These are phyloP conservation scores for Gallinago solitaria DNA, from an alignment of 2,797 vertebrate genomes.

Conservation along the genomic window DNA sequence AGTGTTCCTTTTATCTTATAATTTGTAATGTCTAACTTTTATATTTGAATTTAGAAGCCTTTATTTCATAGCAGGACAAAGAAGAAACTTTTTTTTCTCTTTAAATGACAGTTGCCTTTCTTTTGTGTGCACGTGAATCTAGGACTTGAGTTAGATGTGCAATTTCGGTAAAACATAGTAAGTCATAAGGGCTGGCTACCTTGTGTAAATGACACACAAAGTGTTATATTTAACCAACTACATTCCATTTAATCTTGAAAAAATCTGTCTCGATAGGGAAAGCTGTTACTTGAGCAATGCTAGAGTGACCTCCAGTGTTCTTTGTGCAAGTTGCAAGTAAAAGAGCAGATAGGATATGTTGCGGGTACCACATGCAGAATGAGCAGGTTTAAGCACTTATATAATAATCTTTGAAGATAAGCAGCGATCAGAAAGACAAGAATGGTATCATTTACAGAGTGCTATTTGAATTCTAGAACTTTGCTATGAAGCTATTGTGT, in stretches of 20 bases:
- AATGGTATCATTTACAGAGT: neutral
- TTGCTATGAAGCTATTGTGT: neutral
- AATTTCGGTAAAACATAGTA: neutral
- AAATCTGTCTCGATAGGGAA: neutral
- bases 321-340: neutral
- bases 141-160: neutral
- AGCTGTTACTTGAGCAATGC: neutral
- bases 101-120: neutral
- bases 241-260: fast-evolving
- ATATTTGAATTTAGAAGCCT: neutral
- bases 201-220: neutral
- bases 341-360: neutral
- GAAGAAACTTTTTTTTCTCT: neutral
- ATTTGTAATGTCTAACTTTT: neutral
- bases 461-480: neutral
- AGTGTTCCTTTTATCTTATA: neutral
- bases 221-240: fast-evolving
- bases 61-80: neutral
- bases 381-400: neutral
- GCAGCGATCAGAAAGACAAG: neutral
- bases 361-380: neutral
- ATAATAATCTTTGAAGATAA: neutral
- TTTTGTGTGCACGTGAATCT: neutral
- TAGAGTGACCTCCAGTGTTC: slow-evolving; percentile 52
- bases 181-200: too few relatives aligned